Percentiles rank a stretch among this genome's conserved stretches.
Conservation (phyloP, 2,797 vertebrate genomes). For the Acrossocheilus fasciatus region DNA sequence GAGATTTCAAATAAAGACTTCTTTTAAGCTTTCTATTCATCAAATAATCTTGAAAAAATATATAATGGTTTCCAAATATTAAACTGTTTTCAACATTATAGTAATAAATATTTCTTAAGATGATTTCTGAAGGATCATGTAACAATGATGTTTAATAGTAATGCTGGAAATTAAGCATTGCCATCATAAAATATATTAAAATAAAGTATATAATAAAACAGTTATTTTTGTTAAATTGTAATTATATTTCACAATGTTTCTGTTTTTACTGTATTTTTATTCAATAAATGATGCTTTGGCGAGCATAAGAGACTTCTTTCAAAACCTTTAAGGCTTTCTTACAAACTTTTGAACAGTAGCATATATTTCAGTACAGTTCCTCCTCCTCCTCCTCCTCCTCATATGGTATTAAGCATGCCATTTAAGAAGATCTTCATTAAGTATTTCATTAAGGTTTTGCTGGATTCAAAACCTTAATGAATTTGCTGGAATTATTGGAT, state of each 20-base stretch:
- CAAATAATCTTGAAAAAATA: background rate
- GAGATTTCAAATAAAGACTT: background rate
- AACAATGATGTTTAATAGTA: background rate
- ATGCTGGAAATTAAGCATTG: background rate
- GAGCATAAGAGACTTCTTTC: background rate
- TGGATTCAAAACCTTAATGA: background rate
- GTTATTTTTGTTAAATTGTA: background rate
- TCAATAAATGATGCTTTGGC: background rate
- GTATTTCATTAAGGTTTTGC: background rate
- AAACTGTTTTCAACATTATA: background rate
- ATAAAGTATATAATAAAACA: background rate
- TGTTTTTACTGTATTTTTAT: background rate
- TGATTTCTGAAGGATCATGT: background rate
- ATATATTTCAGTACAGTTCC: background rate
- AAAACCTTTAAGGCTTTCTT: background rate
- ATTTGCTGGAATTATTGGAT: background rate
- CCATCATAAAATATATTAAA: background rate
- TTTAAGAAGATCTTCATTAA: slow-evolving; percentile 5
- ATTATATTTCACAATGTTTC: background rate
- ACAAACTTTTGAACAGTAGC: background rate
- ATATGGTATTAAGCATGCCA: background rate
- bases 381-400: background rate
- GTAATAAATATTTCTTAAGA: background rate
- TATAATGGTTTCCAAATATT: background rate
- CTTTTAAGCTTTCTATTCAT: background rate